A percentile compares a stretch with the other conserved stretches of the same genome.
Evolutionary conservation across 2,797 vertebrate species (phyloP).

Genomic region (Arnoldichthys spilopterus): DNA sequence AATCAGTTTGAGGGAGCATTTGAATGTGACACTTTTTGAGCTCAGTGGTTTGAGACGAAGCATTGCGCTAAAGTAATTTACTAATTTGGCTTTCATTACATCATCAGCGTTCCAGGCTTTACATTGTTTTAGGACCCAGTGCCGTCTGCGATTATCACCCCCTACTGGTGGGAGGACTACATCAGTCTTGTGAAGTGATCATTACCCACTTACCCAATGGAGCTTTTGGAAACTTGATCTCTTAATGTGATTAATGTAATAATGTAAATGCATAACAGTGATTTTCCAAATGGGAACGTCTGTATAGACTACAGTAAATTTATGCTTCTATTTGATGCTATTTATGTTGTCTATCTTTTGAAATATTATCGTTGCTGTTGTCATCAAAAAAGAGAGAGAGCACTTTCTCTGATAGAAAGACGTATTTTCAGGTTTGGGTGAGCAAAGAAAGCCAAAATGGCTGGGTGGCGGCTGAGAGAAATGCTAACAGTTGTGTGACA

Average conservation of each 20-base stretch:
- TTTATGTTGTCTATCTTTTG: no score
- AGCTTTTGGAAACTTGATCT: not conserved
- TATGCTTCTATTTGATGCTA: no score
- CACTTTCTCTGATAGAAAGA: no score
- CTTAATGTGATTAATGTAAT: not conserved
- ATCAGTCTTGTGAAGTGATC: not conserved
- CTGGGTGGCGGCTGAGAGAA: no score
- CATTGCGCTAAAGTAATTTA: no score
- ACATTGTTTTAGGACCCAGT: not conserved
- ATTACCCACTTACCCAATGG: not conserved
- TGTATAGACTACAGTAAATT: no score
- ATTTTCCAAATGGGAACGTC: not conserved
- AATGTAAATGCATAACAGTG: not conserved
- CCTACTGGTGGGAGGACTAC: slow-evolving; percentile 46
- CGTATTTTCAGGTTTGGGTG: no score
- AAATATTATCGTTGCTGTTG: no score
- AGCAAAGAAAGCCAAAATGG: no score
- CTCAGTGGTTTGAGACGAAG: not conserved
- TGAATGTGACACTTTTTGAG: not conserved
- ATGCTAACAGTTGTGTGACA: no score
- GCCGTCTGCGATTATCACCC: not conserved
- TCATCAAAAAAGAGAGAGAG: no score
- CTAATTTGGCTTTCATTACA: not conserved
- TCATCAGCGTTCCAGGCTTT: not conserved
- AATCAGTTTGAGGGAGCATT: not conserved